A percentile compares a stretch with the other conserved stretches of the same genome.
phyloP scores from a whole-genome alignment of 2,113 vertebrate genomes.

The Halcyon senegalensis region DNA sequence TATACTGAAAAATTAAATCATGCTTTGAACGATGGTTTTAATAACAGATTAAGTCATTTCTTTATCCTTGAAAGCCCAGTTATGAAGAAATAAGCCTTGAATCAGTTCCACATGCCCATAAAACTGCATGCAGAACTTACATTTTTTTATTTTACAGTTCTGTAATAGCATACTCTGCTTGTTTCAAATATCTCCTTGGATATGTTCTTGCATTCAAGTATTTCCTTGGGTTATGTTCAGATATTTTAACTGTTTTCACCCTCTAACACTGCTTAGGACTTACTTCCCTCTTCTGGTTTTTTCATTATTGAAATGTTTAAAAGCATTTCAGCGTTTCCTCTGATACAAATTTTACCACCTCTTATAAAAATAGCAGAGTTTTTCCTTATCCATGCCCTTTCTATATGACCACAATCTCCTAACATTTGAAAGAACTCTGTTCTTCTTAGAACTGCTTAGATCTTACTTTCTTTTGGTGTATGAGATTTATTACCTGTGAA shows the following conservation, averaged over 20 bases:
- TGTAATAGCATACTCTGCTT: background rate
- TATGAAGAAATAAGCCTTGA: conserved; percentile 21
- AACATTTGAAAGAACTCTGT: background rate
- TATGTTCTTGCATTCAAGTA: background rate
- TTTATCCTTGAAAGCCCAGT: background rate
- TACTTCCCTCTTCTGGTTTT: background rate
- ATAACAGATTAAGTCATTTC: background rate
- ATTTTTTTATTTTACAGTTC: background rate
- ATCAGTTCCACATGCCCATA: background rate
- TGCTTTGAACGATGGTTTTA: background rate
- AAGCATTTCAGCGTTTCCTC: conserved; percentile 25
- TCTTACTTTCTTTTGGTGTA: conserved; percentile 17
- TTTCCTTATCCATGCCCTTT: background rate
- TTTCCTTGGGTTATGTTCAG: background rate
- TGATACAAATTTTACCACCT: background rate
- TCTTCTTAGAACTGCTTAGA: background rate
- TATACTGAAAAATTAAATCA: background rate
- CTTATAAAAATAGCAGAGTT: background rate
- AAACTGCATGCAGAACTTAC: background rate
- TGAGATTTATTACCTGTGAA: conserved; percentile 54
- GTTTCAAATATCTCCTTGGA: background rate
- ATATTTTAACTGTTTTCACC: background rate
- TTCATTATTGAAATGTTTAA: conserved; percentile 19
- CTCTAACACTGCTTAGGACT: background rate
- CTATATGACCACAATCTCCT: background rate